Evolutionary conservation across 2,888 invertebrate genomes (phyloP), one percentile per base, ranked within the genome.

Genomic region (Thereva unica): DNA sequence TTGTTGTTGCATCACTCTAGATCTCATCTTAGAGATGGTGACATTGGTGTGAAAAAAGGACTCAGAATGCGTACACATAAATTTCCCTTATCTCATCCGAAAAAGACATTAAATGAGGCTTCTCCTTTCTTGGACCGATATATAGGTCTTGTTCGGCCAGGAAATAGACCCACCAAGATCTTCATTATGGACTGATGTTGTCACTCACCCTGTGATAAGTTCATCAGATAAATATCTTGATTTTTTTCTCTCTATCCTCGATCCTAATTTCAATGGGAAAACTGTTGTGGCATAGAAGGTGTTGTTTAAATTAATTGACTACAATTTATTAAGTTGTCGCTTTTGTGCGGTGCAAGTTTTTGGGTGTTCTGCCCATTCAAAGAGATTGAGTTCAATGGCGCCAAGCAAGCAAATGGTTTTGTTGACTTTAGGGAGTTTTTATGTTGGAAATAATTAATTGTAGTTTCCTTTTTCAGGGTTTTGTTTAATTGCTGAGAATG

Each of bases 41-140:
- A 42, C 9, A 42, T 44, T 7, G 9, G 9, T 44, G 9, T 44
- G 52, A 52, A 64, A 56, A 63, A 67, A 56, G 67, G 67, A 67
- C 64, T 34, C n/a, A 56, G 64, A 64, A 57, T 53, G 64, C 64
- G 64, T 64, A 64, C 67, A 64, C 67, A 67, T 67, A 67, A 64
- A 64, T 67, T 67, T 57, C 0, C 40, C 40, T 55, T 57, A 44
- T 57, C 57, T 57, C n/a, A 34, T 55, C 23, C 9, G 42, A 55
- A 42, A 23, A 9, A 23, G 23, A 41, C 34, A 12, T 23, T 55
- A 8, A 34, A 34, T 7, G 56, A 23, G 41, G 42, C 57, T 57
- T 57, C 45, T 57, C 45, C 9, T 47, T 47, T 35, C 45, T 37
- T 35, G 38, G 37, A 40, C 10, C 38, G 23, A 8, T 40, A 8